Evolutionary conservation across 2,888 invertebrate genomes (phyloP).

Genomic region (Cantharis rufa): DNA sequence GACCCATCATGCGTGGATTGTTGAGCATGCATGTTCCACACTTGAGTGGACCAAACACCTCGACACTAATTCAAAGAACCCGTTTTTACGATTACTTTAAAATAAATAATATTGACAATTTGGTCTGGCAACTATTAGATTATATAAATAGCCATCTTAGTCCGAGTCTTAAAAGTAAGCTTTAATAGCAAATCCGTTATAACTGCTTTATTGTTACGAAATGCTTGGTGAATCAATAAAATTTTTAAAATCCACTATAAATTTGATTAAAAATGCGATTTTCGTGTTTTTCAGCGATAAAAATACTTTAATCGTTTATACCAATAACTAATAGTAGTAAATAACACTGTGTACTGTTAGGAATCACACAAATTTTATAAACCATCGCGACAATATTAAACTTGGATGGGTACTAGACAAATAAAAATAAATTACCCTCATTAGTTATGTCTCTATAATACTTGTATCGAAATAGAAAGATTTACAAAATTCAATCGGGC

Average conservation of each 20-base stretch:
- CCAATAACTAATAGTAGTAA: neutral
- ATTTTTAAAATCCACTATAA: neutral
- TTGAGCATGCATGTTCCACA: constrained; percentile 33
- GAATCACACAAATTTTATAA: neutral
- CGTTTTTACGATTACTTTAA: constrained; percentile 32
- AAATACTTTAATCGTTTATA: neutral
- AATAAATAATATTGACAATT: constrained; percentile 31
- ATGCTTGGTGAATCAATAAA: neutral
- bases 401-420: neutral
- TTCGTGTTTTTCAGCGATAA: neutral
- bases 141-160: neutral
- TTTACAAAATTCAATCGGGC: neutral
- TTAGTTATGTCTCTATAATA: neutral
- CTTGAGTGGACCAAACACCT: constrained; percentile 31
- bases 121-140: neutral
- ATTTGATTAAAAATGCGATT: constrained; percentile 1
- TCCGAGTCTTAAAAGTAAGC: neutral
- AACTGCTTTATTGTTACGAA: constrained; percentile 5
- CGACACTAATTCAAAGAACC: constrained; percentile 29
- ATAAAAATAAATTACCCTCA: neutral
- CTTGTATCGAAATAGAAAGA: neutral
- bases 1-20: constrained; percentile 37
- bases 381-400: neutral
- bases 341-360: neutral
- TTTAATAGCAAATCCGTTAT: constrained; percentile 3